phyloP scores from a whole-genome alignment of 2,113 vertebrate genomes.

The Gadus macrocephalus region DNA sequence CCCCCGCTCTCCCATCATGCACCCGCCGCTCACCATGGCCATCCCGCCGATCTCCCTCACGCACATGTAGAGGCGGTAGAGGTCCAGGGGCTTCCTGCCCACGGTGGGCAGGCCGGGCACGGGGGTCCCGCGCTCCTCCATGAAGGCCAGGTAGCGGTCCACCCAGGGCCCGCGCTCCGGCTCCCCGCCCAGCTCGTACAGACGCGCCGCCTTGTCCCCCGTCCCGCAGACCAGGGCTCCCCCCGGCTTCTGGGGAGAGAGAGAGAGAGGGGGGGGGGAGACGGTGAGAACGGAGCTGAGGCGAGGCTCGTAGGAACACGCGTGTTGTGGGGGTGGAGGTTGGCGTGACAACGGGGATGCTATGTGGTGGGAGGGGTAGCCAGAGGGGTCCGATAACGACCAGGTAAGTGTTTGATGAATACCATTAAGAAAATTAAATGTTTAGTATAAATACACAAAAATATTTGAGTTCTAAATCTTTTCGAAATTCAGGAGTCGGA shows the following conservation, averaged over 20 bases:
- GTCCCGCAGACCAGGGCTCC: conserved; percentile 80
- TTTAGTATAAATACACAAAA: too few relatives aligned
- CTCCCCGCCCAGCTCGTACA: conserved; percentile 87
- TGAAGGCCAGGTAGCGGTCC: conserved; percentile 88
- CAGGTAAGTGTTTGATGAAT: too few relatives aligned
- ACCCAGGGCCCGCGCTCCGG: conserved; percentile 87
- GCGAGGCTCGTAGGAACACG: not conserved
- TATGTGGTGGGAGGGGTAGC: too few relatives aligned
- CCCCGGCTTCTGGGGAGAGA: conserved; percentile 75
- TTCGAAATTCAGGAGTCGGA: too few relatives aligned
- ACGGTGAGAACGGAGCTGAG: conserved; percentile 14
- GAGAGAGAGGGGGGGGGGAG: conserved; percentile 3
- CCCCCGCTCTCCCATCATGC: too few relatives aligned
- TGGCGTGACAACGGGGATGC: not conserved
- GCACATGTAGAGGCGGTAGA: conserved; percentile 86
- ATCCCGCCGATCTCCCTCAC: conserved; percentile 90
- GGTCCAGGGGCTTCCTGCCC: conserved; percentile 90
- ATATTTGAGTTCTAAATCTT: too few relatives aligned
- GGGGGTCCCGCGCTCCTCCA: conserved; percentile 89
- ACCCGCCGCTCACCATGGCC: conserved; percentile 81
- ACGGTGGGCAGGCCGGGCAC: conserved; percentile 84
- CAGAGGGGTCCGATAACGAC: too few relatives aligned
- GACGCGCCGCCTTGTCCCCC: conserved; percentile 83
- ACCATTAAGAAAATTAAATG: too few relatives aligned
- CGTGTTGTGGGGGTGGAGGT: not conserved